phyloP scores from a whole-genome alignment of 2,888 invertebrate species.

The Bombylius discolor region DNA sequence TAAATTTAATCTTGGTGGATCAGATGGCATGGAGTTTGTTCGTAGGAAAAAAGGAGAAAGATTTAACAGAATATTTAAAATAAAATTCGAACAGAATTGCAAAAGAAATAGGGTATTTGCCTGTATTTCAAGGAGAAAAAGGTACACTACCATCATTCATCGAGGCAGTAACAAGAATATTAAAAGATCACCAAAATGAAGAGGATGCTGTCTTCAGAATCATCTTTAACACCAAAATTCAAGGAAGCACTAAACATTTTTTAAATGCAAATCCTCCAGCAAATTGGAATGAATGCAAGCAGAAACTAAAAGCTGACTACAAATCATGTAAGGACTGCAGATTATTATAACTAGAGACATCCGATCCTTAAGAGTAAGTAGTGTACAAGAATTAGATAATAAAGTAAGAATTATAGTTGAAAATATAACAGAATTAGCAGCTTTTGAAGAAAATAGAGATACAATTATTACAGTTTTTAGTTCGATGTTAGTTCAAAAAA shows the following conservation, averaged over 20 bases:
- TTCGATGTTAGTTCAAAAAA: slow-evolving; percentile 7
- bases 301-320: neutral
- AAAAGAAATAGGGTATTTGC: no score
- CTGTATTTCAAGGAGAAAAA: no score
- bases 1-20: no score
- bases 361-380: slow-evolving; percentile 1
- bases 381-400: slow-evolving; percentile 7
- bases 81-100: no score
- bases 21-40: no score
- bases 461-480: slow-evolving; percentile 4
- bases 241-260: neutral
- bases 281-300: neutral
- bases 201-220: neutral
- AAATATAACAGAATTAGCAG: slow-evolving; percentile 7
- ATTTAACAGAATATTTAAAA: no score
- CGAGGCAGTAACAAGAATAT: neutral
- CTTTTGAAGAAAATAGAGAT: slow-evolving; percentile 2
- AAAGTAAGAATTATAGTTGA: slow-evolving; percentile 8
- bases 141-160: slow-evolving; percentile 3
- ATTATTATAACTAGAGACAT: neutral
- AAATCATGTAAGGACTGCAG: slow-evolving; percentile 1
- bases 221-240: neutral
- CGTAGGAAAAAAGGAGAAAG: no score
- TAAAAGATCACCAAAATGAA: neutral
- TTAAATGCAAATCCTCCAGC: neutral